Evolutionary conservation across 1,140 invertebrate genomes (phyloP).

Genomic region (Magallana angulata): DNA sequence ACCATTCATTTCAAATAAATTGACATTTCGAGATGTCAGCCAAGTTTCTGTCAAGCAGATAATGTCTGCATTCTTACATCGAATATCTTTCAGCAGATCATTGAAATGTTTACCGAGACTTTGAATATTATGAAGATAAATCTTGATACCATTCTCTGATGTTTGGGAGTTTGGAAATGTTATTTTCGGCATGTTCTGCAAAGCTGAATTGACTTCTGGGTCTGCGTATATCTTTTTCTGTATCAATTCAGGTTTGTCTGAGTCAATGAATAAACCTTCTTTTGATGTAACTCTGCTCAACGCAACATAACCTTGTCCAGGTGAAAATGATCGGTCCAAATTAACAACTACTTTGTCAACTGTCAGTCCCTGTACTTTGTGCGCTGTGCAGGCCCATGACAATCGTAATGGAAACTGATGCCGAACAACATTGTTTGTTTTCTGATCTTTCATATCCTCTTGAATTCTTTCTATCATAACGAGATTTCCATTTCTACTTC

Average conservation of each 20-base stretch:
- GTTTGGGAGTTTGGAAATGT: not conserved
- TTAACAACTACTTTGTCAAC: slow-evolving; percentile 24
- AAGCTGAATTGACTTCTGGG: not conserved
- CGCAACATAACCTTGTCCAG: slow-evolving; percentile 12
- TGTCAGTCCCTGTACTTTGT: slow-evolving; percentile 48
- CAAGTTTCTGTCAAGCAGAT: slow-evolving; percentile 43
- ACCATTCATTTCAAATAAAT: not conserved
- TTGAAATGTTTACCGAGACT: not conserved
- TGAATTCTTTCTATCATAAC: slow-evolving; percentile 25
- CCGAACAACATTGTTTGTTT: slow-evolving; percentile 41
- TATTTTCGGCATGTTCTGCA: not conserved
- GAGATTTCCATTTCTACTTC: not conserved
- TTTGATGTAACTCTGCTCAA: slow-evolving; percentile 44
- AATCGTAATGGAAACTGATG: too few species aligned
- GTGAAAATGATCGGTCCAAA: slow-evolving; percentile 23
- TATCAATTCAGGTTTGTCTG: not conserved
- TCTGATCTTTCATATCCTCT: not conserved
- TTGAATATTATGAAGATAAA: too few species aligned
- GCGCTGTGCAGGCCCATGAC: slow-evolving; percentile 38
- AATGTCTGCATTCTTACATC: not conserved
- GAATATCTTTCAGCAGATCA: not conserved
- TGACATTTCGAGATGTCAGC: not conserved
- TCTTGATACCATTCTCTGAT: not conserved
- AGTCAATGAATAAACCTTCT: slow-evolving; percentile 33
- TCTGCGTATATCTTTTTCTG: slow-evolving; percentile 5